Conservation (phyloP, 1,140 invertebrate species). For the Ceratina australensis region DNA sequence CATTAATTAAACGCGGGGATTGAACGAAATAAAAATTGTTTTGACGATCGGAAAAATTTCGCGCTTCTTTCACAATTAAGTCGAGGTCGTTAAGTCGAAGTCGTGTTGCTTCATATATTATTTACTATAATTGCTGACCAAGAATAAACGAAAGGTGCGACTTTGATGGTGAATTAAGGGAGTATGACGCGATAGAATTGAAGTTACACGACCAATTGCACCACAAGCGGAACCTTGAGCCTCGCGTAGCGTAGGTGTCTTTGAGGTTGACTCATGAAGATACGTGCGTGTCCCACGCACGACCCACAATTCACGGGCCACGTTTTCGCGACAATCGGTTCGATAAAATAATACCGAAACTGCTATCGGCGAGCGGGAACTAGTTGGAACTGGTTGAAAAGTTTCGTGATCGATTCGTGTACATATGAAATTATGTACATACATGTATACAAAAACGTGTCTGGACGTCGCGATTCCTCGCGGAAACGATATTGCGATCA, state of each 20-base stretch:
- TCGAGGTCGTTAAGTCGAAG: too few species aligned
- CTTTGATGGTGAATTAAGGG: neutral
- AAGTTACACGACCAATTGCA: constrained; percentile 36
- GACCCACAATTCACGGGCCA: constrained; percentile 16
- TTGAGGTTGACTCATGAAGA: constrained; percentile 41
- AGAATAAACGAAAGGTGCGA: neutral
- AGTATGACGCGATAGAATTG: neutral
- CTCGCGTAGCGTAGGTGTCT: constrained; percentile 20
- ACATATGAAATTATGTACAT: too few species aligned
- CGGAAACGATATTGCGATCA: constrained; percentile 52
- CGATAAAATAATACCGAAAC: too few species aligned
- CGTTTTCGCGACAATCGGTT: constrained; percentile 1
- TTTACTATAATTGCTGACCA: too few species aligned
- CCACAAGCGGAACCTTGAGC: constrained; percentile 41
- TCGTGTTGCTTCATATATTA: too few species aligned
- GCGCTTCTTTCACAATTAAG: too few species aligned
- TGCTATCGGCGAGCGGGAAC: too few species aligned
- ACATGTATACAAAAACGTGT: too few species aligned
- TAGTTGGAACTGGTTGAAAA: too few species aligned
- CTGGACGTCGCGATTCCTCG: constrained; percentile 3
- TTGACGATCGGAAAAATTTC: too few species aligned
- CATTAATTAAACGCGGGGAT: neutral
- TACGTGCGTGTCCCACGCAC: constrained; percentile 35
- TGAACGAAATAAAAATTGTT: too few species aligned
- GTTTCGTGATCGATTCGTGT: neutral